These are phyloP conservation scores for Anoplius nigerrimus DNA, from an alignment of 2,888 invertebrate species.

Conservation along the genomic window DNA sequence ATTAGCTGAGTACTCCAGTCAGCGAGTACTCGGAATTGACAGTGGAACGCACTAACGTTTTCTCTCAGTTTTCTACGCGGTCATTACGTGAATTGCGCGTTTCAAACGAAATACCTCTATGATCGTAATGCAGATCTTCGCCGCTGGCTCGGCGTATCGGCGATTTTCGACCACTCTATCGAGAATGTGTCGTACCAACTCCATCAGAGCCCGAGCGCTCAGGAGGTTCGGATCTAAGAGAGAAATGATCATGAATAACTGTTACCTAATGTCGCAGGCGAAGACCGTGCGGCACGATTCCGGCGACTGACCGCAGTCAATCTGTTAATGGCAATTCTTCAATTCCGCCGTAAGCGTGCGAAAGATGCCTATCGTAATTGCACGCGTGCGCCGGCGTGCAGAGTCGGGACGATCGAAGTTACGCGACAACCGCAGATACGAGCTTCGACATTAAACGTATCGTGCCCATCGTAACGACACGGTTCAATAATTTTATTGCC, in stretches of 20 bases:
- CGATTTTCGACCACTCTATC: conserved; percentile 88
- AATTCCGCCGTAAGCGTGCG: not conserved
- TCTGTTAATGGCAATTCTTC: conserved; percentile 2
- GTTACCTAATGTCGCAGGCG: not conserved
- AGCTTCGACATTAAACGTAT: not conserved
- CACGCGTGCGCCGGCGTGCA: not conserved
- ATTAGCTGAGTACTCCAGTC: too few species aligned
- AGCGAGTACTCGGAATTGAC: too few species aligned
- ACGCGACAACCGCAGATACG: not conserved
- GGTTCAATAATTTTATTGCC: too few species aligned
- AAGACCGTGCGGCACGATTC: not conserved
- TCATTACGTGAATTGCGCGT: too few species aligned
- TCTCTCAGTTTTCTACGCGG: too few species aligned
- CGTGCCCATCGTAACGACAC: not conserved
- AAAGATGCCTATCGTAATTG: too few species aligned
- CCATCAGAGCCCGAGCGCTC: conserved; percentile 86
- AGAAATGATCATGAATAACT: conserved; percentile 6
- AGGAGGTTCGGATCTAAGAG: conserved; percentile 85
- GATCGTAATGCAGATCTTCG: conserved; percentile 89
- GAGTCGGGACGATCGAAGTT: not conserved
- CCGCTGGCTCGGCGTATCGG: conserved; percentile 88
- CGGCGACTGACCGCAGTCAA: not conserved
- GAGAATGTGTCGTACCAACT: conserved; percentile 88
- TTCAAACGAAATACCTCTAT: conserved; percentile 78
- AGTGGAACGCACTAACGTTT: too few species aligned